Percentiles rank a stretch among this genome's conserved stretches.
Evolutionary conservation across 2,888 invertebrate genomes (phyloP).

Genomic region (Exephanes ischioxanthus): DNA sequence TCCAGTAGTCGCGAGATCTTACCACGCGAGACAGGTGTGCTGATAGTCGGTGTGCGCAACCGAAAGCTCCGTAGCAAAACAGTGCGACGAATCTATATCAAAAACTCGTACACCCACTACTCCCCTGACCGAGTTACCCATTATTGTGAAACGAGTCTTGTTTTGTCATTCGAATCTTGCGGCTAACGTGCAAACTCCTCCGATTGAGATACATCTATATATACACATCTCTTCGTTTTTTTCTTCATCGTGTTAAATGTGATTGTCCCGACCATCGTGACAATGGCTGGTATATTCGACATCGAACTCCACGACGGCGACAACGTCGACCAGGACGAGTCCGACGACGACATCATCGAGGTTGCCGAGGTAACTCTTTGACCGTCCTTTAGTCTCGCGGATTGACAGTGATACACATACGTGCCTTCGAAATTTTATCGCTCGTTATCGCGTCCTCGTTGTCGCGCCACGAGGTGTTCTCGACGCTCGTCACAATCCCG

Average conservation of each 20-base stretch:
- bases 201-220: slow-evolving; percentile 6
- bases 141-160: slow-evolving; percentile 44
- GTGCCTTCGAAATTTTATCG: background rate
- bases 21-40: slow-evolving; percentile 63
- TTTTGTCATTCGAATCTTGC: slow-evolving; percentile 41
- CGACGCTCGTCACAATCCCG: background rate
- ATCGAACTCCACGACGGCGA: slow-evolving; percentile 93
- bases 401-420: no score
- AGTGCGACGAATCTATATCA: slow-evolving; percentile 21
- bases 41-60: slow-evolving; percentile 4
- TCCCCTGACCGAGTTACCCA: slow-evolving; percentile 52
- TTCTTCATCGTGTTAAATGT: slow-evolving; percentile 70
- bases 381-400: background rate
- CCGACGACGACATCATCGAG: slow-evolving; percentile 95
- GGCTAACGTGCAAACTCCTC: slow-evolving; percentile 17
- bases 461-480: background rate
- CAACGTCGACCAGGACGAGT: slow-evolving; percentile 90
- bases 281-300: slow-evolving; percentile 96
- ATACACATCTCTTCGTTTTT: no score
- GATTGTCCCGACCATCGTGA: slow-evolving; percentile 59
- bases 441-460: background rate
- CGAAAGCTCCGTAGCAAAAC: slow-evolving; percentile 40
- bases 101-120: slow-evolving; percentile 22
- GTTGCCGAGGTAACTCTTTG: slow-evolving; percentile 90
- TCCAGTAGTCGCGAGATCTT: slow-evolving; percentile 39